Conservation (phyloP, 1,140 invertebrate species). For the Macrobrachium nipponense region DNA sequence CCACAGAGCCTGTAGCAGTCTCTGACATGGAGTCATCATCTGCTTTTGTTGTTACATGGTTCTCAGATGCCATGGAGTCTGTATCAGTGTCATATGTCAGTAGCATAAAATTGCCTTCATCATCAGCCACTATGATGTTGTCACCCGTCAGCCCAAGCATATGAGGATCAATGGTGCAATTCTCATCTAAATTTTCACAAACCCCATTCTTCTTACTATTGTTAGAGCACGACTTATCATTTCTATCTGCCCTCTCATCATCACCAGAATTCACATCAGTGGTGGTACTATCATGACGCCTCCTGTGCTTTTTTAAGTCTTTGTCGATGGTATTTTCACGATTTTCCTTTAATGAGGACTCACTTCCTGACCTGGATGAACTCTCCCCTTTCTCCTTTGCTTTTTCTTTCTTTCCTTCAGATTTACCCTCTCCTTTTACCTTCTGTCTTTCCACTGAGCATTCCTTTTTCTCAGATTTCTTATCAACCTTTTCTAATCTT, state of each 20-base stretch:
- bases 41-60: too few relatives aligned
- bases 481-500: conserved; percentile 28
- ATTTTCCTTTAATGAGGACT: not conserved
- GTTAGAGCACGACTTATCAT: conserved; percentile 6
- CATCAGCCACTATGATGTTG: conserved; percentile 24
- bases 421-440: not conserved
- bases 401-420: not conserved
- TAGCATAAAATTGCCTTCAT: conserved; percentile 34
- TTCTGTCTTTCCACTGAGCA: not conserved
- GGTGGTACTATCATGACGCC: conserved; percentile 11
- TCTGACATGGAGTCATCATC: too few relatives aligned
- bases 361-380: not conserved
- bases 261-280: not conserved
- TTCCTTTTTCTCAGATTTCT: conserved; percentile 26
- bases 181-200: not conserved
- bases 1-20: too few relatives aligned
- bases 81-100: conserved; percentile 21
- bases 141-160: not conserved
- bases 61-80: not conserved
- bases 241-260: not conserved
- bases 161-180: not conserved
- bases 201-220: conserved; percentile 13
- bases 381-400: not conserved
- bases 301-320: conserved; percentile 5
- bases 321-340: not conserved